These are phyloP conservation scores for Drosophila conformis DNA, from an alignment of 2,888 invertebrate genomes.

Conservation along the genomic window DNA sequence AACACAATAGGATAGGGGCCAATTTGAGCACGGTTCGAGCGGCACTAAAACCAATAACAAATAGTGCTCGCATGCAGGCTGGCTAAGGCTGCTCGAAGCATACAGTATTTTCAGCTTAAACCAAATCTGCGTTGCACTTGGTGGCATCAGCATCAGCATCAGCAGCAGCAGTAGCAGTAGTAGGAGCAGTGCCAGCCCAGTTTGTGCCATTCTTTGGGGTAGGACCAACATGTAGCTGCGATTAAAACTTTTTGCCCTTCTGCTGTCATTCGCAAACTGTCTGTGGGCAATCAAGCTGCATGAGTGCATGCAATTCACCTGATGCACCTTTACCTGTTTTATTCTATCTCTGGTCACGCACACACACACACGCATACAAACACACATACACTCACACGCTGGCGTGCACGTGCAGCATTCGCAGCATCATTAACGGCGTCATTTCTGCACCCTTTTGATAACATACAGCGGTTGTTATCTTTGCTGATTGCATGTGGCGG, in stretches of 20 bases:
- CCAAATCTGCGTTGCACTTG: constrained; percentile 1
- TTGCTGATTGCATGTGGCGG: constrained; percentile 59
- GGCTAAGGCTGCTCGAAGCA: constrained; percentile 3
- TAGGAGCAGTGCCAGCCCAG: constrained; percentile 1
- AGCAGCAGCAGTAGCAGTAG: neutral
- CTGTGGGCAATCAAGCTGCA: constrained; percentile 79
- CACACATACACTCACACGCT: neutral
- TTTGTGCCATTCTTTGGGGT: constrained; percentile 23
- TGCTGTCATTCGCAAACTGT: constrained; percentile 63
- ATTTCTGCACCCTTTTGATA: constrained; percentile 16
- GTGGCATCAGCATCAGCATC: neutral
- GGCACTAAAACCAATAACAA: constrained; percentile 9
- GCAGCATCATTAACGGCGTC: constrained; percentile 72
- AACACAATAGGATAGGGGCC: constrained; percentile 31
- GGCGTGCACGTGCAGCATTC: constrained; percentile 32
- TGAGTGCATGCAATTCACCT: constrained; percentile 68
- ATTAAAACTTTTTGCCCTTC: constrained; percentile 57
- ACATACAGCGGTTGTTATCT: constrained; percentile 35
- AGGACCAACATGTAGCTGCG: constrained; percentile 46
- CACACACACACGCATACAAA: neutral
- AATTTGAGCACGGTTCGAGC: constrained; percentile 32
- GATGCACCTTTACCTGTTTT: constrained; percentile 30
- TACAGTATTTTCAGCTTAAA: constrained; percentile 15
- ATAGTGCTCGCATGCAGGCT: constrained; percentile 16
- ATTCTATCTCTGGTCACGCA: constrained; percentile 27